Evolutionary conservation across 64 coral and sea anemone species (phyloP).

Genomic region (Montipora cactus): DNA sequence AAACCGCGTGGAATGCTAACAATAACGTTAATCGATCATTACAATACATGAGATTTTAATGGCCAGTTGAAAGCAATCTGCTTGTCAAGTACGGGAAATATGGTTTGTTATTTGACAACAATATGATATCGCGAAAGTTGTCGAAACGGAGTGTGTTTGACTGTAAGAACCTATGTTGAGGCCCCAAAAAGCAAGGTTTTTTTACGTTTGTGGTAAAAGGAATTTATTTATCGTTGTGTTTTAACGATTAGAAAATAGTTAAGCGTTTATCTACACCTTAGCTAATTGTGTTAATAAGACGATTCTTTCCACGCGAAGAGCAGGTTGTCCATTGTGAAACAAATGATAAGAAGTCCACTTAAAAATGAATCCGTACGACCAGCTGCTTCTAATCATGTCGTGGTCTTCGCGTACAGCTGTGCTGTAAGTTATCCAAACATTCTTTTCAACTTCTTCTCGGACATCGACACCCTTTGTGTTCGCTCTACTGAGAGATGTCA

Average conservation of each 20-base stretch:
- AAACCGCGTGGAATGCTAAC: constrained; percentile 55
- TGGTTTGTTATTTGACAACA: background rate
- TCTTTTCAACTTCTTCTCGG: constrained; percentile 17
- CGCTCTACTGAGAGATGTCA: constrained; percentile 22
- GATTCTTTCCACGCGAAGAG: constrained; percentile 2
- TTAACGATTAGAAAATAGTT: background rate
- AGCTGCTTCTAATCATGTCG: constrained; percentile 5
- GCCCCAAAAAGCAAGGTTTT: no score
- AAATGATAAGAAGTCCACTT: constrained; percentile 22
- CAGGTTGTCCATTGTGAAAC: constrained; percentile 42
- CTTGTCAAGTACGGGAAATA: background rate
- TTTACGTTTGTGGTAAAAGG: background rate
- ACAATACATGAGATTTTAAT: constrained; percentile 28
- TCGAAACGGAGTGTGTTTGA: background rate
- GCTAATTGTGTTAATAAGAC: constrained; percentile 37
- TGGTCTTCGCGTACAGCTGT: constrained; percentile 11
- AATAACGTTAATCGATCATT: constrained; percentile 41
- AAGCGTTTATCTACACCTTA: constrained; percentile 18
- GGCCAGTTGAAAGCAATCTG: background rate
- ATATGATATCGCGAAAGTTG: no score
- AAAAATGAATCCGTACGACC: constrained; percentile 1
- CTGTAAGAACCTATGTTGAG: background rate
- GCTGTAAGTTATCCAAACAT: constrained; percentile 49
- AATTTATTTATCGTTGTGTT: background rate
- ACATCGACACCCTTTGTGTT: background rate